Conservation (phyloP, 2,113 vertebrate genomes). For the Phasianus colchicus region DNA sequence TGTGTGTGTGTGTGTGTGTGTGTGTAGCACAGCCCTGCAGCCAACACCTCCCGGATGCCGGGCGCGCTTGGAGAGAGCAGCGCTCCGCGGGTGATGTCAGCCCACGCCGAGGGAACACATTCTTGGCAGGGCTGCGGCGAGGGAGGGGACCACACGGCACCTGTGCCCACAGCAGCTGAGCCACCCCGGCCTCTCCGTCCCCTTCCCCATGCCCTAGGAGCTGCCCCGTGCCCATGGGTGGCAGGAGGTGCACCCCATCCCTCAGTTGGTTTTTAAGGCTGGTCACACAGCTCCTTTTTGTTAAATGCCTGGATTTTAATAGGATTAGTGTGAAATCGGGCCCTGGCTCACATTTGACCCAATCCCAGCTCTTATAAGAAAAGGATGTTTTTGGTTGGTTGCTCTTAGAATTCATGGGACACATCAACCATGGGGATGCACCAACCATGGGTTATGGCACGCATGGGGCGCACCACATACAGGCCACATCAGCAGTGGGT, state of each 20-base stretch:
- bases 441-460: too few relatives aligned
- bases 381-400: not conserved
- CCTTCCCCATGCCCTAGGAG: not conserved
- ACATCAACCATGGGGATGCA: not conserved
- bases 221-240: not conserved
- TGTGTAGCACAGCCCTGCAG: not conserved
- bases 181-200: accelerated
- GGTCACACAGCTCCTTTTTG: not conserved
- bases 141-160: not conserved
- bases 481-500: not conserved
- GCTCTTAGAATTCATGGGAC: not conserved
- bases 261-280: not conserved
- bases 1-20: too few relatives aligned
- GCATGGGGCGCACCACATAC: not conserved
- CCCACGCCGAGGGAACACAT: not conserved
- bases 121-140: slow-evolving; percentile 18
- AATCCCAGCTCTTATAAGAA: not conserved
- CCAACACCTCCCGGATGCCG: not conserved
- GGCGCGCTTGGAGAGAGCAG: not conserved
- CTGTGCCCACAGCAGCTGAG: not conserved
- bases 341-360: not conserved
- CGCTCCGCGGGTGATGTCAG: slow-evolving; percentile 11
- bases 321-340: not conserved
- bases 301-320: not conserved
- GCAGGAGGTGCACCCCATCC: not conserved